These are phyloP conservation scores for Eupsilia transversa DNA, from an alignment of 2,888 invertebrate species.

Conservation along the genomic window DNA sequence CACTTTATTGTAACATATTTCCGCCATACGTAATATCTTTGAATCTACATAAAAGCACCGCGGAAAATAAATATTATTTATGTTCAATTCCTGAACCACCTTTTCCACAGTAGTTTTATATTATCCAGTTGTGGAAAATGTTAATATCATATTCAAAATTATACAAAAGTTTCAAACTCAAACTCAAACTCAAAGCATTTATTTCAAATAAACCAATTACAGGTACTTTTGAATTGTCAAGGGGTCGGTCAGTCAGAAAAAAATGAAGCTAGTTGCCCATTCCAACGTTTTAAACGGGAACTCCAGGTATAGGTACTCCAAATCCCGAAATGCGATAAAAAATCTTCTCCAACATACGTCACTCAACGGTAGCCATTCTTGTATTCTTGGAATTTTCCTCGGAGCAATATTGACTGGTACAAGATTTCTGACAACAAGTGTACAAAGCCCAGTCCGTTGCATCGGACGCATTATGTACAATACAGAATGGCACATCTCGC, in stretches of 20 bases:
- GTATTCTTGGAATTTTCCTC: constrained; percentile 10
- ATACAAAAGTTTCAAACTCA: constrained; percentile 16
- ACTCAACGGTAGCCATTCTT: background rate
- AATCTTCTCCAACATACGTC: background rate
- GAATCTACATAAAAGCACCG: constrained; percentile 1
- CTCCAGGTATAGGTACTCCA: background rate
- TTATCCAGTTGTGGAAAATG: background rate
- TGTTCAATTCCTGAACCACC: constrained; percentile 27
- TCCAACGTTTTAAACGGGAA: constrained; percentile 2
- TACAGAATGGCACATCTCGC: constrained; percentile 58
- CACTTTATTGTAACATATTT: background rate
- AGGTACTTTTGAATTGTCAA: too few relatives aligned
- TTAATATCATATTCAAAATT: constrained; percentile 1
- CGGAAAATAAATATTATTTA: background rate
- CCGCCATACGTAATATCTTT: background rate
- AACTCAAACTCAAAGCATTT: too few relatives aligned
- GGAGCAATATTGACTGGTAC: constrained; percentile 23
- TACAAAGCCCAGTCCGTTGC: constrained; percentile 62
- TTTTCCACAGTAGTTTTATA: background rate
- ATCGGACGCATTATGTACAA: constrained; percentile 68
- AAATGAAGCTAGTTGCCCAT: too few relatives aligned
- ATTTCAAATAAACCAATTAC: too few relatives aligned
- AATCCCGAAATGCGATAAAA: background rate
- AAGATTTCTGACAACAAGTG: constrained; percentile 58
- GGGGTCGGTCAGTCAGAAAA: too few relatives aligned